Percentiles rank a stretch among this genome's conserved stretches.
These are phyloP conservation scores for Gorsachius goisagi DNA, from an alignment of 2,113 vertebrate species.

Conservation along the genomic window DNA sequence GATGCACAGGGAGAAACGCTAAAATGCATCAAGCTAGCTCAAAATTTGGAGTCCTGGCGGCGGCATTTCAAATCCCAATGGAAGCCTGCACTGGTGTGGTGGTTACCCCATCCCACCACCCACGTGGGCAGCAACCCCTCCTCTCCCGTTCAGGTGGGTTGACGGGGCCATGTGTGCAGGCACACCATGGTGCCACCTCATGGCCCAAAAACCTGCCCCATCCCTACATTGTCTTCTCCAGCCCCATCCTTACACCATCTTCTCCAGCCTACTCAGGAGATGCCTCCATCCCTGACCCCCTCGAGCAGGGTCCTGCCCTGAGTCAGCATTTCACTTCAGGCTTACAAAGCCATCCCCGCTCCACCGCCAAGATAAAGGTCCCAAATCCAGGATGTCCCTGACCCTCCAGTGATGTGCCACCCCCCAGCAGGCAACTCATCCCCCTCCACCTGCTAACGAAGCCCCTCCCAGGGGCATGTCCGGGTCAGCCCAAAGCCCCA, in stretches of 20 bases:
- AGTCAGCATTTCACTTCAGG: not conserved
- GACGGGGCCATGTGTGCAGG: rapidly evolving
- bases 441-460: rapidly evolving
- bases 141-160: rapidly evolving
- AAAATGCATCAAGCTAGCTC: not conserved
- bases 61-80: rapidly evolving
- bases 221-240: not conserved
- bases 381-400: not conserved
- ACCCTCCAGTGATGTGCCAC: rapidly evolving
- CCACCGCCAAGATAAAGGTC: not conserved
- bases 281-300: not conserved
- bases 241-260: rapidly evolving
- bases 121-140: rapidly evolving
- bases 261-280: not conserved
- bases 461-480: rapidly evolving
- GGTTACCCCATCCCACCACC: not conserved
- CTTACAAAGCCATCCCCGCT: not conserved
- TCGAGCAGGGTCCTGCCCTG: rapidly evolving
- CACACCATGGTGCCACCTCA: not conserved
- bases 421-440: rapidly evolving
- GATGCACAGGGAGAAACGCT: not conserved
- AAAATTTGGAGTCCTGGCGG: rapidly evolving
- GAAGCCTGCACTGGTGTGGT: rapidly evolving
- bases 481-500: rapidly evolving
- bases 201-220: not conserved